Evolutionary conservation across 2,888 invertebrate genomes (phyloP), one percentile per base, ranked within the genome.

Genomic region (Drosophila fungiperda): DNA sequence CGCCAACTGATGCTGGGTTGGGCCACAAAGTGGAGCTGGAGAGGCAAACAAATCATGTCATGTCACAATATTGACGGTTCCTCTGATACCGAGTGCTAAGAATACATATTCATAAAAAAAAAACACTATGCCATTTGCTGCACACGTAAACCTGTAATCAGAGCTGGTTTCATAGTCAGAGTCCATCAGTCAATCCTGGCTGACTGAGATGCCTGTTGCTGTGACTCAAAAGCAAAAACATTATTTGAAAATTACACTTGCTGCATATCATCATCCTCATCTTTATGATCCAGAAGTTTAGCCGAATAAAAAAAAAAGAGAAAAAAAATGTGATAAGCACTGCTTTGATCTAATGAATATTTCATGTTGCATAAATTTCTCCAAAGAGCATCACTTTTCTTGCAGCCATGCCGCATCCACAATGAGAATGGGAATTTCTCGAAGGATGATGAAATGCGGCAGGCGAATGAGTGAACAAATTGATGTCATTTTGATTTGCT

Each of bases 21-120:
- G 40, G 68, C 66, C 26, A 12, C 26, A 26, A 17, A 57, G 33
- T 58, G 38, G 55, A 55, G 52, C 58, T 32, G 29, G 55, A 68
- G 79, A 59, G 65, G 72, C 72, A 66, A 84, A 83, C 83, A 89
- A 89, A 87, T 87, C 79, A 85, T 82, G 68, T 73, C 74, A 58
- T 90, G 86, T 83, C 86, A 90, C 76, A 90, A 90, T 81, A 87
- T 88, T 88, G 88, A 88, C 88, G 64, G 65, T 70, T 79, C 62
- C 61, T 53, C 63, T 26, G 80, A 80, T 80, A 80, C 68, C 67
- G 63, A 72, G 62, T 76, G 80, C 80, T 80, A 76, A 72, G 71
- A 71, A 80, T 79, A 77, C 38, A 50, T 12, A 73, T 61, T 29
- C 8, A 20, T 5, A 42, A 17, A 26, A 8, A 38, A 29, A 12